Base-by-base conservation (phyloP, 92 coral and sea anemone genomes). In the Phenganax stokvisi region DNA sequence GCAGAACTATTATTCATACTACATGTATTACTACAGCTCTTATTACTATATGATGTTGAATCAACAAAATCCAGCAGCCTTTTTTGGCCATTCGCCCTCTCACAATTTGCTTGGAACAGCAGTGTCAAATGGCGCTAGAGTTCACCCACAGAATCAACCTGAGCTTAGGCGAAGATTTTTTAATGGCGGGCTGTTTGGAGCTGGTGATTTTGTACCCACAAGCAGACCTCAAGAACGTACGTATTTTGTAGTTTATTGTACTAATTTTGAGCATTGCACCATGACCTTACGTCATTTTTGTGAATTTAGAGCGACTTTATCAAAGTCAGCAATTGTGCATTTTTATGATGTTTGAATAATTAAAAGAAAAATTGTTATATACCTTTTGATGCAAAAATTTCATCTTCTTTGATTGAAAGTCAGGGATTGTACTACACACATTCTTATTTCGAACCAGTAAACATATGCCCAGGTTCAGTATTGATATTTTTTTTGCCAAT, bases 1-100 rank as follows among this genome's bases (percentile, higher is more conserved):
- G 82, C 72, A 78, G 57, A 37, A 78, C 17, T 78, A 78, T 67
- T 61, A 78, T 17, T 28, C 82, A 6, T 78, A 78, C 20, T 58
- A 67, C 29, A 58, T 78, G 65, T 78, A 78, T 53, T 78, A 78
- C 72, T 78, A 78, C 51, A 78, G 47, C 63, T 61, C 59, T 11
- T 78, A 61, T 52, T 78, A 78, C 61, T 61, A 78, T 25, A 30
- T 12, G 16, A 10, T 47, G 10, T 72, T 72, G 30, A 10, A 15
- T 63, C 82, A 54, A 30, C 59, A 62, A 15, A 16, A 29, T 16
- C 54, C 27, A 13, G 58, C 67, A 4, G n/a, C 7, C 6, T 29
- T 78, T 51, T 10, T 57, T 25, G 67, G 56, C 54, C 17, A 10
- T 8, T 37, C 28, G 56, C 12, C 71, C 6, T 0, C 29, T 28